Base-by-base conservation (phyloP, 2,888 invertebrate species). In the Nudaria mundana region DNA sequence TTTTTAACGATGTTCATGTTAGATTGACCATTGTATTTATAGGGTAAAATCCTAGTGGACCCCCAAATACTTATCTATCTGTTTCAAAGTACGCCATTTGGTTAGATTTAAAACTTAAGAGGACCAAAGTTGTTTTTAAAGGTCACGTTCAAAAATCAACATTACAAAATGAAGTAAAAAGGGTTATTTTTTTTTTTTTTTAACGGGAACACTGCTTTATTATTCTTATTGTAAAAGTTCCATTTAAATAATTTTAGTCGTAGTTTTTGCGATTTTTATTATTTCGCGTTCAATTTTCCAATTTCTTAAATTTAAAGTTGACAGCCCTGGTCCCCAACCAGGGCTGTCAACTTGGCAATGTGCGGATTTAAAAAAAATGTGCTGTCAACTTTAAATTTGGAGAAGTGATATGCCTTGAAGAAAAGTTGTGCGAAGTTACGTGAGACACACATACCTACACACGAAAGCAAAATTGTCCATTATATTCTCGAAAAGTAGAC, bases 1-100 rank as follows among this genome's bases (percentile, higher is more conserved):
- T 44, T 43, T 16, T 40, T 40, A 39, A 25, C 40, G 20, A 10
- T 33, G 5, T 18, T 20, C 15, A 14, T 15, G 22, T 20, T 32
- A 32, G 22, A 16, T 30, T 7, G 15, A 10, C 14, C 16, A 14
- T 5, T 16, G 20, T 13, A 20, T 26, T 30, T 11, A 26, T 3
- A 20, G 20, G 26, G 26, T 10, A 6, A 26, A 38, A 14, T n/a
- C 26, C 26, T 22, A 5, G 14, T 24, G 15, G 12, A 20, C 3
- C 20, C 20, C 5, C 5, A 20, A 20, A 20, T 5, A 20, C n/a
- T 3, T 11, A n/a, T n/a, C n/a, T n/a, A n/a, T n/a, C n/a, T n/a
- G n/a, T 7, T 15, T 14, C 10, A 13, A 6, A 1, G 28, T 3
- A 13, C 2, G 13, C 20, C 10, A 35, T 22, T 10, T 35, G 13